Evolutionary conservation across 2,113 vertebrate genomes (phyloP).

Genomic region (Pterocles gutturalis): DNA sequence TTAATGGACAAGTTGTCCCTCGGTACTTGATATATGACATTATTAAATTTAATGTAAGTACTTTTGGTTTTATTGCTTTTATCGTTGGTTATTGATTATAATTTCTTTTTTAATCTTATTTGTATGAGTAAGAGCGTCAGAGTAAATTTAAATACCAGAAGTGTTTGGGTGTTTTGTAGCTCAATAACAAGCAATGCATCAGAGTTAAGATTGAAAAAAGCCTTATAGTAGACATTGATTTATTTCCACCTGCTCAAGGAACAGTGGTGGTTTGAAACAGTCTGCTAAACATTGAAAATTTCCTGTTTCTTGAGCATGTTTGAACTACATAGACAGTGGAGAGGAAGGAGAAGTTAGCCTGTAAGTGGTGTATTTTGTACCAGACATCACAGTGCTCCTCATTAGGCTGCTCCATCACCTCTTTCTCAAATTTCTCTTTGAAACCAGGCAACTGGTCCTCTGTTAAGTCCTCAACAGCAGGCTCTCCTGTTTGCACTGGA

Average conservation of each 20-base stretch:
- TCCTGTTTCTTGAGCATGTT: background rate
- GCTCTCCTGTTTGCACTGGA: background rate
- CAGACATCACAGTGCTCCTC: background rate
- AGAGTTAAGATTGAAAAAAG: background rate
- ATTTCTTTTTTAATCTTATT: background rate
- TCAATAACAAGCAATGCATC: background rate
- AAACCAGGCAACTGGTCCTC: background rate
- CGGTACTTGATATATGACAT: slow-evolving; percentile 99
- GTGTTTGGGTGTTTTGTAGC: background rate
- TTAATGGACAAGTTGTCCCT: slow-evolving; percentile 94
- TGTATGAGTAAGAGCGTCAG: background rate
- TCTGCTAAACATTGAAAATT: background rate
- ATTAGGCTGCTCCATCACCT: background rate
- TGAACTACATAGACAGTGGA: background rate
- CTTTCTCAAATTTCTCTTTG: background rate
- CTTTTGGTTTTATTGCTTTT: slow-evolving; percentile 2
- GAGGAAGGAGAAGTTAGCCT: background rate
- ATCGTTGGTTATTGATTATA: background rate
- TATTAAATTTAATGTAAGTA: slow-evolving; percentile 98
- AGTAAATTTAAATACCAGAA: background rate
- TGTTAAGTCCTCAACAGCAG: background rate
- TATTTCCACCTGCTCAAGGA: background rate
- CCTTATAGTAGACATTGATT: background rate
- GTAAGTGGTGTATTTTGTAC: background rate
- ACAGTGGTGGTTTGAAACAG: background rate